Base-by-base conservation (phyloP, 2,888 invertebrate genomes). In the Drosophila flavopinicola region DNA sequence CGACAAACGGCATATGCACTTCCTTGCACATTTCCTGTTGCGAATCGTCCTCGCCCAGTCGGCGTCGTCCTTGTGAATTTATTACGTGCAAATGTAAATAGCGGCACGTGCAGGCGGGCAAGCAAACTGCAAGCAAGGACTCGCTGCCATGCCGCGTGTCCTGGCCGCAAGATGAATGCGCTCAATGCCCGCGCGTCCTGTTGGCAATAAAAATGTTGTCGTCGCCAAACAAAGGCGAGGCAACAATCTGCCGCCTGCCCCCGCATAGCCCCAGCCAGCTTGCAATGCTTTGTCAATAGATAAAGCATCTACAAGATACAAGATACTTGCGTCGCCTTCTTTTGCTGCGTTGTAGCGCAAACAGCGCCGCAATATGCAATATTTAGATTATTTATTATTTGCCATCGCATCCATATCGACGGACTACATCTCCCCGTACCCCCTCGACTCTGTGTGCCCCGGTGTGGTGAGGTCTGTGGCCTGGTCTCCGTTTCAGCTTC, bases 51-150 rank as follows among this genome's bases (percentile, higher is more conserved):
- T 44, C 44, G 29, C 45, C 33, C 30, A 11, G 38, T 68, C 39
- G 39, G 39, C 24, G 30, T 49, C 25, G 66, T 65, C 61, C 73
- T 57, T 57, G 39, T 58, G 80, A 86, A 88, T 88, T 88, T 88
- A 88, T 89, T 82, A 89, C 83, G 89, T 88, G 88, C 77, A 86
- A 88, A 88, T 89, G 88, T 88, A 88, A 88, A 88, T 89, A 88
- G 88, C 78, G 69, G 84, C 89, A 89, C 88, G 88, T 89, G 78
- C 78, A 64, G 61, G 74, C 53, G 32, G 66, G 39, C 35, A 25
- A 24, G 20, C 20, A 20, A 35, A 2, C 59, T 24, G 39, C 25
- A 33, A 17, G 11, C 29, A 7, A 20, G 15, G 20, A 33, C 30
- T 17, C 51, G 15, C n/a, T 11, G 56, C 27, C 13, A 27, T 24